A percentile compares a stretch with the other conserved stretches of the same genome.
Conservation (phyloP, 2,113 vertebrate genomes). For the Lucifuga dentata region DNA sequence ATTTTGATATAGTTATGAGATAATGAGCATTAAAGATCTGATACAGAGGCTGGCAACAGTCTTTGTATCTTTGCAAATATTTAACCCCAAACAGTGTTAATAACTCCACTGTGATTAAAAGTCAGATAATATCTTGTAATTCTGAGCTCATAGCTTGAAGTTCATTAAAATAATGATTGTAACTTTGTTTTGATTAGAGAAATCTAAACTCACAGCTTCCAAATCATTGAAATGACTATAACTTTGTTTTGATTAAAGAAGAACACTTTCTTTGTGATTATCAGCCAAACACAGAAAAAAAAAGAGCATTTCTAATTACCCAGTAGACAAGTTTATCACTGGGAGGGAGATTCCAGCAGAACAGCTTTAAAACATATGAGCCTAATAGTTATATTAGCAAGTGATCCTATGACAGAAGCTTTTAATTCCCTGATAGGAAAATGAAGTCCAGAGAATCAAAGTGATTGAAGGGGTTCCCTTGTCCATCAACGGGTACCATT, state of each 20-base stretch:
- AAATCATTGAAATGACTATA: neutral
- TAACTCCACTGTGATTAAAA: neutral
- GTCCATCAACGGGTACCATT: neutral
- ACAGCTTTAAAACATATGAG: slow-evolving; percentile 14
- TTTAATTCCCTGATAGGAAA: slow-evolving; percentile 25
- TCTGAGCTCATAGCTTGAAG: neutral
- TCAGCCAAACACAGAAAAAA: slow-evolving; percentile 13
- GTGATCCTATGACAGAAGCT: slow-evolving; percentile 33
- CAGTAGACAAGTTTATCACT: slow-evolving; percentile 25
- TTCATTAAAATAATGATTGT: slow-evolving; percentile 12
- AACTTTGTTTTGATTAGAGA: neutral
- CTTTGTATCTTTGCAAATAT: no score
- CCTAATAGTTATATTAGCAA: slow-evolving; percentile 31
- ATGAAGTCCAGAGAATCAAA: slow-evolving; percentile 40
- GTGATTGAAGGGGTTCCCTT: slow-evolving; percentile 40
- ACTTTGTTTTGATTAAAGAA: slow-evolving; percentile 14
- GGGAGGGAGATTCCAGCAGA: slow-evolving; percentile 6
- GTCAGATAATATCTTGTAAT: neutral
- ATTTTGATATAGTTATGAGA: neutral
- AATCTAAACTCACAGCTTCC: no score
- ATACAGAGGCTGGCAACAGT: neutral
- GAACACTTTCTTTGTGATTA: slow-evolving; percentile 17
- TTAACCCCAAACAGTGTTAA: neutral
- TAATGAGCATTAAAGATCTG: neutral
- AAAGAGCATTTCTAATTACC: slow-evolving; percentile 22